Conservation (phyloP, 1,140 invertebrate species). For the Druon quercuslanigerum region DNA sequence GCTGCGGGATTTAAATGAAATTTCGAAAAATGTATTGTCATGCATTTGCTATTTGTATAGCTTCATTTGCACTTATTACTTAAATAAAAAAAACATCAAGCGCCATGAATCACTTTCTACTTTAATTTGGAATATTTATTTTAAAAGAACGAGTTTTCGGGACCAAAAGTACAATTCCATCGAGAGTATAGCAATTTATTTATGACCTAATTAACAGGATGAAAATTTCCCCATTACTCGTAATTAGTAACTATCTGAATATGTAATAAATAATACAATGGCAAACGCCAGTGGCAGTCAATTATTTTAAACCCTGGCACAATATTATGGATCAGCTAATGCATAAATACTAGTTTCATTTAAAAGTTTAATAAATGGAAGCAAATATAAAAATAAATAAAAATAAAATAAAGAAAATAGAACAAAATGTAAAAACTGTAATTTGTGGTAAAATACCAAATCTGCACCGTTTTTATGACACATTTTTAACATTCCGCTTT, state of each 20-base stretch:
- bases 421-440: too few species aligned
- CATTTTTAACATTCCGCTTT: too few species aligned
- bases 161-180: background rate
- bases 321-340: background rate
- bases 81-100: too few species aligned
- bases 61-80: too few species aligned
- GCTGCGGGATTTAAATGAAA: too few species aligned
- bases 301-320: background rate
- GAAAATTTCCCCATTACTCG: background rate
- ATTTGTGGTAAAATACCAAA: too few species aligned
- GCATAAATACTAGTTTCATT: background rate
- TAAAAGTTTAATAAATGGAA: background rate
- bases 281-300: background rate
- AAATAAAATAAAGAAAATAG: too few species aligned
- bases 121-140: background rate
- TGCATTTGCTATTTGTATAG: too few species aligned
- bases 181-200: background rate
- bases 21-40: too few species aligned
- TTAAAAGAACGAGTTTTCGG: background rate
- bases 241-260: background rate
- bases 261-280: conserved; percentile 7
- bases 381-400: too few species aligned
- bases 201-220: background rate
- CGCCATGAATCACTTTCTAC: too few species aligned
- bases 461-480: too few species aligned